Base-by-base conservation (phyloP, 2,888 invertebrate species). In the Chrysolina oricalcia region DNA sequence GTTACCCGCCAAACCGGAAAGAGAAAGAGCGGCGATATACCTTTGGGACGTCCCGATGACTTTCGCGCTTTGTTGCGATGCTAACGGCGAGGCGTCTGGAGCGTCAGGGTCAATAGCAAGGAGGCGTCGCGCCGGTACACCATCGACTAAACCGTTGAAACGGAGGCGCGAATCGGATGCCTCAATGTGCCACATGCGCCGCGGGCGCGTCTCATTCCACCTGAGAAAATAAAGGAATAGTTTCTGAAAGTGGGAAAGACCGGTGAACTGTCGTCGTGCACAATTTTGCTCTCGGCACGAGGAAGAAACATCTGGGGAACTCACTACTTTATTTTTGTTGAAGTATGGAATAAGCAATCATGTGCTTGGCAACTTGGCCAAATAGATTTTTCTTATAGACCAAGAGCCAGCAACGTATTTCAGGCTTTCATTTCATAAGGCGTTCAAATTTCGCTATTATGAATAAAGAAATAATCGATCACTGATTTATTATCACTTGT, bases 71-170 rank as follows among this genome's bases (percentile, higher is more conserved):
- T 69, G 68, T 63, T 53, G 65, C 73, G 70, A 62, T 65, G 56
- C 19, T 67, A 50, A 71, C 50, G 23, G 23, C 67, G 74, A 66
- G 56, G 68, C 67, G 74, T 67, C 64, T 59, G 10, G 48, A 66
- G 69, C 71, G 70, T 70, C 46, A 72, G 65, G 72, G 74, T 78
- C 78, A 69, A 78, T 78, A 70, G 63, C 71, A 69, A 67, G 67
- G 72, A 71, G 73, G 83, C 84, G 85, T 84, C 85, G 84, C 85
- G 83, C 80, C 85, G 85, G 76, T 77, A 70, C 70, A 75, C 75
- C 82, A 81, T 82, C 81, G 81, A 84, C 84, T 83, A 83, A 81
- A 80, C 75, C 73, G 43, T 65, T 63, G 69, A 67, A 74, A 65
- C 50, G 64, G 70, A 64, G 67, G 67, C 67, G 65, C 70, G 46